Percentiles rank a stretch among this genome's conserved stretches.
phyloP scores from a whole-genome alignment of 2,113 vertebrate genomes.

The Coptodon rendalli region DNA sequence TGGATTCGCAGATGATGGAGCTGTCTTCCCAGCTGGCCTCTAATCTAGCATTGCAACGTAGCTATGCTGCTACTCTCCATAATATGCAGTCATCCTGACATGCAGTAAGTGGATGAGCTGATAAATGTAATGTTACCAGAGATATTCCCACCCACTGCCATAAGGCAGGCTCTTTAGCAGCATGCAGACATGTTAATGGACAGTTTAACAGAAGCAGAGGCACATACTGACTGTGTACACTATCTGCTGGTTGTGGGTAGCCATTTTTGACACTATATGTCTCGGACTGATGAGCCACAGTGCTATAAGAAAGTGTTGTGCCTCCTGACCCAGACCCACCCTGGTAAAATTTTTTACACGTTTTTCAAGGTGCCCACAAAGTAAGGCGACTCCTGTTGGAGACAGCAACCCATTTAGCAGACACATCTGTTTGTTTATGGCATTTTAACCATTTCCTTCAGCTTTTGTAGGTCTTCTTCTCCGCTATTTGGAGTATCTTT shows the following conservation, averaged over 20 bases:
- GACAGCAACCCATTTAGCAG: neutral
- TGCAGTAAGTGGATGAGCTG: conserved; percentile 16
- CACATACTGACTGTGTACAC: neutral
- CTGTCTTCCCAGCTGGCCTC: conserved; percentile 65
- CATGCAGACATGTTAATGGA: neutral
- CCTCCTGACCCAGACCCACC: neutral
- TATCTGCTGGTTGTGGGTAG: neutral
- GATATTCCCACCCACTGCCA: neutral
- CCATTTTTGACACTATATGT: neutral
- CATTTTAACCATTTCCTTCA: neutral
- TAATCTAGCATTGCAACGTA: conserved; percentile 52
- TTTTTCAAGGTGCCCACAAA: neutral
- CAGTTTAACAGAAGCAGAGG: neutral
- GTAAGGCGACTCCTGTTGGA: neutral
- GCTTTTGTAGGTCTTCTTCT: neutral
- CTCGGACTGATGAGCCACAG: neutral
- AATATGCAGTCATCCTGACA: conserved; percentile 28
- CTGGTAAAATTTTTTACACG: neutral
- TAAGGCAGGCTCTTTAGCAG: neutral
- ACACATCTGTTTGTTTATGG: neutral
- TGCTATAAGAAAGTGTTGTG: neutral
- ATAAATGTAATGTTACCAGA: conserved; percentile 5
- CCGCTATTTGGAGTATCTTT: neutral
- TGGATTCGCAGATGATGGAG: conserved; percentile 67
- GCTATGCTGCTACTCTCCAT: conserved; percentile 23